These are phyloP conservation scores for Ammodytes marinus DNA, from an alignment of 2,113 vertebrate genomes.

Conservation along the genomic window DNA sequence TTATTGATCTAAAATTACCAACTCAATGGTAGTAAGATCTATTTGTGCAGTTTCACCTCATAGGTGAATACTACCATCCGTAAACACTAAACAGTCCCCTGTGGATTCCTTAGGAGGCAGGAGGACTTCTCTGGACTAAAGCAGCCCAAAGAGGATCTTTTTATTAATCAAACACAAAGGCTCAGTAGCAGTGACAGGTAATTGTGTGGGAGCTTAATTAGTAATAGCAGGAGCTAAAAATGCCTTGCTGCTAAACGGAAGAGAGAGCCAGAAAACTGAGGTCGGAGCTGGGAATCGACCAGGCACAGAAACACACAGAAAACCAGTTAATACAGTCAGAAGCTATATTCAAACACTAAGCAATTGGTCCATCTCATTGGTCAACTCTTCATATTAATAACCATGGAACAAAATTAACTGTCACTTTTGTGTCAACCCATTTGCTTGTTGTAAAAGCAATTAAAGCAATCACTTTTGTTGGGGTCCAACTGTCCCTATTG, in stretches of 20 bases:
- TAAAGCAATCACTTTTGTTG: no score
- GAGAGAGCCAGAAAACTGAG: neutral
- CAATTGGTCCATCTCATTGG: no score
- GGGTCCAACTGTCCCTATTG: no score
- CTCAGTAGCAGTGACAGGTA: neutral
- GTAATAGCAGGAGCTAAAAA: slow-evolving; percentile 1
- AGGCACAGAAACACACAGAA: neutral
- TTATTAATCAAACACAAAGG: slow-evolving; percentile 7
- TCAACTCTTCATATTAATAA: no score
- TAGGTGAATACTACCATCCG: neutral
- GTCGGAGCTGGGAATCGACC: no score
- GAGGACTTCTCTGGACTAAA: neutral
- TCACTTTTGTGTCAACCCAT: no score
- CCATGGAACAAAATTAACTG: no score
- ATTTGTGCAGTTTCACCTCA: neutral
- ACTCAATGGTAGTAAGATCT: neutral
- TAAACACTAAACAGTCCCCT: neutral
- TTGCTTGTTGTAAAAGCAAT: no score
- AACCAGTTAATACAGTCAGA: neutral
- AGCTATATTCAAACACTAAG: neutral
- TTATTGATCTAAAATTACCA: neutral
- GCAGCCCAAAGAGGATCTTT: neutral
- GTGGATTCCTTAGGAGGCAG: neutral
- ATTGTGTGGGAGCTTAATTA: neutral
- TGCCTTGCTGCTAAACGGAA: neutral